Percentiles rank a stretch among this genome's conserved stretches.
Evolutionary conservation across 1,140 invertebrate species (phyloP).

Genomic region (Diachasma alloeum): DNA sequence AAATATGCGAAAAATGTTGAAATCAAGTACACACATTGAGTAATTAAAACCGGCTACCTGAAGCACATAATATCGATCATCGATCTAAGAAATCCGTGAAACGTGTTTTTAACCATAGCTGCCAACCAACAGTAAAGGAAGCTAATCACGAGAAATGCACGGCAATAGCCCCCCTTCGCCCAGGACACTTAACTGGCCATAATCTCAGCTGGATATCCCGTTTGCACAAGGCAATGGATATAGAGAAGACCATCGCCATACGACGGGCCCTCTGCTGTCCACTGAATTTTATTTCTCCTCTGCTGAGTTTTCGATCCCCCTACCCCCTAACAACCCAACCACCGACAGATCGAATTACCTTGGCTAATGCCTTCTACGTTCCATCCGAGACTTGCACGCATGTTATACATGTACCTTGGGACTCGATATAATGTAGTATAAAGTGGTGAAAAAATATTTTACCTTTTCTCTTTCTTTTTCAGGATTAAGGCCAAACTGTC

Average conservation of each 20-base stretch:
- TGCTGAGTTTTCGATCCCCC: neutral
- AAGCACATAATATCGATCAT: neutral
- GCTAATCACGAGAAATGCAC: conserved; percentile 5
- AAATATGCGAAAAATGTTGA: neutral
- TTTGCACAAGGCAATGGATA: neutral
- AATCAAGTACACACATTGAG: neutral
- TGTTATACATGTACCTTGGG: conserved; percentile 6
- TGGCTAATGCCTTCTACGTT: neutral
- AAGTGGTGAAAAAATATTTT: conserved; percentile 7
- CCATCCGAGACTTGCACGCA: conserved; percentile 6
- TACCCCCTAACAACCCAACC: conserved; percentile 4
- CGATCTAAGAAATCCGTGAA: conserved; percentile 5
- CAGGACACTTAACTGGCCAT: conserved; percentile 22
- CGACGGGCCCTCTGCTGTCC: neutral
- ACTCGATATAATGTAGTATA: conserved; percentile 10
- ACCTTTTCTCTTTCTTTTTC: neutral
- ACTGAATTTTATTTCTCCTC: conserved; percentile 7
- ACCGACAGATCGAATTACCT: conserved; percentile 9
- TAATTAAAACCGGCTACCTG: neutral
- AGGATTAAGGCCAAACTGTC: neutral
- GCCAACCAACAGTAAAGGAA: neutral
- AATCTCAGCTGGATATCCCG: conserved; percentile 24
- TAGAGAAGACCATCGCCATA: neutral
- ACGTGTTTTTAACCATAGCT: conserved; percentile 6
- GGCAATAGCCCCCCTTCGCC: neutral